Conservation (phyloP, 2,888 invertebrate genomes). For the Macropis europaea region DNA sequence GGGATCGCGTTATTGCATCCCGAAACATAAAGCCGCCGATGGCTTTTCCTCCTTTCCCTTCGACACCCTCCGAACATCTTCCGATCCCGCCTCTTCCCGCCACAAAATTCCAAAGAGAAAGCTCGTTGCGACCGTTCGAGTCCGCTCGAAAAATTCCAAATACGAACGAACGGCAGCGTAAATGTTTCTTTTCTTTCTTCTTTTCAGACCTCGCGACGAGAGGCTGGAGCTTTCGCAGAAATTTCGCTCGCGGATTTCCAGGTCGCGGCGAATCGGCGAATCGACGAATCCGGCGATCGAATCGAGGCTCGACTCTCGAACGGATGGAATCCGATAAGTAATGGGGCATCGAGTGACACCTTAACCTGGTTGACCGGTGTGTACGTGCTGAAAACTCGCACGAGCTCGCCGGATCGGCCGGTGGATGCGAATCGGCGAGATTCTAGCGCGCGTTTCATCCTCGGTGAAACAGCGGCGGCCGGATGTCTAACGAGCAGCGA, state of each 20-base stretch:
- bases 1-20: constrained; percentile 13
- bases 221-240: constrained; percentile 14
- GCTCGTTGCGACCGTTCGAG: no score
- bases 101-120: no score
- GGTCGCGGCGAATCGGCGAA: constrained; percentile 33
- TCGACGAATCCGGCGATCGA: constrained; percentile 32
- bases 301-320: constrained; percentile 34
- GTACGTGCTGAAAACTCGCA: constrained; percentile 44
- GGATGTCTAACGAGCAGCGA: constrained; percentile 54
- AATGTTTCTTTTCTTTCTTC: no score
- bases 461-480: constrained; percentile 50
- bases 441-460: constrained; percentile 72
- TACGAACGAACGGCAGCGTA: no score
- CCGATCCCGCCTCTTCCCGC: no score
- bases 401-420: constrained; percentile 61
- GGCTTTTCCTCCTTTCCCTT: constrained; percentile 13
- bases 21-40: background rate
- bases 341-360: constrained; percentile 67
- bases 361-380: constrained; percentile 71
- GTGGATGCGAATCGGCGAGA: constrained; percentile 70
- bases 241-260: constrained; percentile 45
- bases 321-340: constrained; percentile 49
- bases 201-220: no score
- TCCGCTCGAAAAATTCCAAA: no score
- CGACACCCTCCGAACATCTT: background rate